These are phyloP conservation scores for Thaleichthys pacificus DNA, from an alignment of 2,797 vertebrate species.

Conservation along the genomic window DNA sequence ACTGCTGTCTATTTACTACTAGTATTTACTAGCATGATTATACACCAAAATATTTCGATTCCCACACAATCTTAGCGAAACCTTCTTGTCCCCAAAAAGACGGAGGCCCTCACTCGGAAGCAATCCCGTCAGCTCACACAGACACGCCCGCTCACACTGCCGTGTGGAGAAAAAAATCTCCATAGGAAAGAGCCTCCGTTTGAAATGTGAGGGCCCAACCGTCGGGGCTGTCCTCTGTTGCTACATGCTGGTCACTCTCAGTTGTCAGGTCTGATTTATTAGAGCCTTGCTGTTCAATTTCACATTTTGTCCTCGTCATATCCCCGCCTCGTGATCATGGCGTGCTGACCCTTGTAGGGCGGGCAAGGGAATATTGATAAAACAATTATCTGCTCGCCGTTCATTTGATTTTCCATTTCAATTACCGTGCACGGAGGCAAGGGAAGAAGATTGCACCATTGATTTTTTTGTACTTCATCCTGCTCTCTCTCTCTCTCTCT, in stretches of 20 bases:
- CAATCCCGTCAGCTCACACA: too few species aligned
- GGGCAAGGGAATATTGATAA: slow-evolving; percentile 99
- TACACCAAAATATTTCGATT: too few species aligned
- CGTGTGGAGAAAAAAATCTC: too few species aligned
- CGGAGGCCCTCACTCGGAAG: too few species aligned
- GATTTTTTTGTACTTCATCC: slow-evolving; percentile 72
- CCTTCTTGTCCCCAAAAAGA: too few species aligned
- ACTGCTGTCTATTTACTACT: too few species aligned
- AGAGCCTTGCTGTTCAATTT: slow-evolving; percentile 99
- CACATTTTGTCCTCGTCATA: slow-evolving; percentile 99
- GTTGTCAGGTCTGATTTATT: slow-evolving; percentile 99
- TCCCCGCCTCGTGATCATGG: slow-evolving; percentile 98
- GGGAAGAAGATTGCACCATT: slow-evolving; percentile 99
- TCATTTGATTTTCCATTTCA: slow-evolving; percentile 99
- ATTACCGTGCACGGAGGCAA: slow-evolving; percentile 99
- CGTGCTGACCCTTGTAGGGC: slow-evolving; percentile 99
- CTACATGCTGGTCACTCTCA: slow-evolving; percentile 99
- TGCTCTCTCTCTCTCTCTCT: background rate
- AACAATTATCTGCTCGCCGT: slow-evolving; percentile 99
- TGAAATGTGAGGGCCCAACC: background rate
- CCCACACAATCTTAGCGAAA: too few species aligned
- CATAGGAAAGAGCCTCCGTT: background rate
- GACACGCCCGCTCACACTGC: too few species aligned
- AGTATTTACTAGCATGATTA: too few species aligned
- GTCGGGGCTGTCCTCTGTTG: slow-evolving; percentile 81